Base-by-base conservation (phyloP, 2,888 invertebrate species). In the Notodonta dromedarius region DNA sequence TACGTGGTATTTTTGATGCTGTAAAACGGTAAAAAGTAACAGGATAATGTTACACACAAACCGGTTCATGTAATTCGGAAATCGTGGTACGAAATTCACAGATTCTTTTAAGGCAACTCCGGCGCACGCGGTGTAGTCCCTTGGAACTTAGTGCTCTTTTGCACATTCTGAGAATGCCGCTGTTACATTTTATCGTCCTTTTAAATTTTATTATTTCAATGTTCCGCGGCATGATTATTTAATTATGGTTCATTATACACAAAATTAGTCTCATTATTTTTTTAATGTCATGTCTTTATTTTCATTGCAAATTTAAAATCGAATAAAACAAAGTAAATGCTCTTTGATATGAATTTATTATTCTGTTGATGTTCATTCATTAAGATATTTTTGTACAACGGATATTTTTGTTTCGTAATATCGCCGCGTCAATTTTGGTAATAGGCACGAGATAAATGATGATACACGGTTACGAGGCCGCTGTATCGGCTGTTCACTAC, bases 1-100 rank as follows among this genome's bases (percentile, higher is more conserved):
- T 56, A 66, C 53, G 50, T 71, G 60, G 62, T 72, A 80, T 77
- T 77, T 76, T 74, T 71, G 69, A 65, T 76, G 73, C 69, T 70
- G 73, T 60, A 73, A 77, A 90, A 91, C 91, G 89, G 91, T 91
- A 91, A 89, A 73, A 91, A 86, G 78, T 88, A 90, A 90, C 89
- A 87, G 88, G 86, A 85, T 85, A 80, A 84, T 74, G 71, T 77
- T 78, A 75, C 76, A 72, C 74, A 67, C 59, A 71, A 86, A 91
- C 90, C 86, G 85, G 91, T 89, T 74, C 62, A 65, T 65, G 79
- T 78, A 82, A 86, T 89, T 89, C 81, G 83, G 79, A 84, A 85
- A 88, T 79, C 76, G 73, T 77, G 74, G 70, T 69, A 68, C 67
- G 59, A 65, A 65, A 67, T 67, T 71, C 77, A 74, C 67, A 66